A percentile compares a stretch with the other conserved stretches of the same genome.
These are phyloP conservation scores for Aldrovandia affinis DNA, from an alignment of 2,797 vertebrate genomes.

Conservation along the genomic window DNA sequence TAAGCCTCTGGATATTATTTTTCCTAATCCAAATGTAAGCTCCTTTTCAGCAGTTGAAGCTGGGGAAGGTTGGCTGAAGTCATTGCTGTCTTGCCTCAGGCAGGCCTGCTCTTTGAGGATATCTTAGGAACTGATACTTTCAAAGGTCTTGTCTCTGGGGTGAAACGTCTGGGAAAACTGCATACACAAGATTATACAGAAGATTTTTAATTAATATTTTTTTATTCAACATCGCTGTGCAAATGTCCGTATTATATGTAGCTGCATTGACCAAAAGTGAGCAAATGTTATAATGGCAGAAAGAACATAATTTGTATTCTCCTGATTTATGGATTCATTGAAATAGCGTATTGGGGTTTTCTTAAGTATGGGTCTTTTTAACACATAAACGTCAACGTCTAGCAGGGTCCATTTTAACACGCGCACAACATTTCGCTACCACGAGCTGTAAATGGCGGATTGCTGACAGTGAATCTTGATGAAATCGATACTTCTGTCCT, in stretches of 20 bases:
- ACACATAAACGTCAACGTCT: background rate
- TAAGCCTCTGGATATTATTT: slow-evolving; percentile 21
- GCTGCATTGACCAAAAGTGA: too few species aligned
- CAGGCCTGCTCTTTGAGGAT: background rate
- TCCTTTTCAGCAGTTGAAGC: background rate
- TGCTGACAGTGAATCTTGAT: background rate
- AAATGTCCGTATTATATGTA: background rate
- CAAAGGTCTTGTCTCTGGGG: background rate
- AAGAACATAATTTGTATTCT: background rate
- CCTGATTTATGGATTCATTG: too few species aligned
- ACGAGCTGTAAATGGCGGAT: background rate
- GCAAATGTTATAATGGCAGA: background rate
- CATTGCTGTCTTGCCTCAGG: background rate
- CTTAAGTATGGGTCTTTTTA: background rate
- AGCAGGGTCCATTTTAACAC: background rate
- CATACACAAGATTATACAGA: background rate
- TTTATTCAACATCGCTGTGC: background rate
- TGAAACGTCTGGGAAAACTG: background rate
- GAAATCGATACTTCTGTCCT: slow-evolving; percentile 12
- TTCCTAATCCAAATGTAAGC: slow-evolving; percentile 22
- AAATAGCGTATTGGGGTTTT: background rate
- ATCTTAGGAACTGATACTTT: slow-evolving; percentile 4
- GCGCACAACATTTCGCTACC: background rate
- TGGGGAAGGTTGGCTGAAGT: background rate
- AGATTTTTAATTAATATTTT: background rate